Evolutionary conservation across 2,888 invertebrate genomes (phyloP).

Genomic region (Oscheius myriophilus): DNA sequence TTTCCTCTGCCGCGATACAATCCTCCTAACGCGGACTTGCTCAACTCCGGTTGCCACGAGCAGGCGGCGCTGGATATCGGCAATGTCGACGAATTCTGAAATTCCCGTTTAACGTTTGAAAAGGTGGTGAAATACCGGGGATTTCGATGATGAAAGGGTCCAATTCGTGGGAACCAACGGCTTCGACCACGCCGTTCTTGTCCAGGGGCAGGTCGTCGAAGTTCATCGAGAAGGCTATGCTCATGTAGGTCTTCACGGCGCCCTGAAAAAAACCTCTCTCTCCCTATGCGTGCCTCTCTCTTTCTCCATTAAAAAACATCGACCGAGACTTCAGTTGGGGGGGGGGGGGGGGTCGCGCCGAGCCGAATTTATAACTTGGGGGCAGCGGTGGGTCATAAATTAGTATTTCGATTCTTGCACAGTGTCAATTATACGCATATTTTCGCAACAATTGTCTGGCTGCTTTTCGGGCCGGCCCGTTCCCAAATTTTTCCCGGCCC

Average conservation of each 20-base stretch:
- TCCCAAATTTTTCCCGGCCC: too few relatives aligned
- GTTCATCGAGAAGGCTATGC: conserved; percentile 46
- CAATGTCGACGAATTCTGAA: conserved; percentile 2
- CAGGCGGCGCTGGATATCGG: conserved; percentile 13
- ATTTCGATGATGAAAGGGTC: conserved; percentile 51
- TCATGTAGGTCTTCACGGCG: conserved; percentile 39
- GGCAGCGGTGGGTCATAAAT: too few relatives aligned
- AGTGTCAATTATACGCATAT: too few relatives aligned
- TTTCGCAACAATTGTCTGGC: too few relatives aligned
- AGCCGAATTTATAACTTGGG: too few relatives aligned
- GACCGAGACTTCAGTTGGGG: too few relatives aligned
- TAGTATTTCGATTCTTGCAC: too few relatives aligned
- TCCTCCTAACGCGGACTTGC: conserved; percentile 6
- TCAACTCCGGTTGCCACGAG: conserved; percentile 7
- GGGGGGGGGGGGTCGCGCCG: too few relatives aligned
- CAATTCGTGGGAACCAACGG: conserved; percentile 34
- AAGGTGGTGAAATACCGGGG: conserved; percentile 23
- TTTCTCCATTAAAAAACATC: too few relatives aligned
- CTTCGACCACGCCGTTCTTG: conserved; percentile 29
- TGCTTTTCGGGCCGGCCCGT: too few relatives aligned
- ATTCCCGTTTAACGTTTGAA: background rate
- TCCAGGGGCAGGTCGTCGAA: conserved; percentile 47
- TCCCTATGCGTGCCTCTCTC: background rate
- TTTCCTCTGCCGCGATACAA: background rate
- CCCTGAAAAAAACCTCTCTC: conserved; percentile 15